Evolutionary conservation across 2,888 invertebrate genomes (phyloP), one percentile per base, ranked within the genome.

Genomic region (Amiota mariae): DNA sequence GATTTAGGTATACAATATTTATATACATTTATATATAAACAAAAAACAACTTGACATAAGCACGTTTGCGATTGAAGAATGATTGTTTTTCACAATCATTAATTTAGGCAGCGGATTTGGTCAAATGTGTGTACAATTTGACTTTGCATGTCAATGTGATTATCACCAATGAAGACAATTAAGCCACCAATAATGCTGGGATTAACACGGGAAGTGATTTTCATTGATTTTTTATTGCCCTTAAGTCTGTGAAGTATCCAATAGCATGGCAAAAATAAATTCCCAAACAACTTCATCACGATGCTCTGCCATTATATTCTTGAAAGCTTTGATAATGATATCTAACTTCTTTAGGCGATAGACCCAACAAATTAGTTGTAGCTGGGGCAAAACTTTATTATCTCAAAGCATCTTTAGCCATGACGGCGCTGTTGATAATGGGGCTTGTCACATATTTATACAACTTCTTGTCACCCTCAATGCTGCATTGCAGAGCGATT

Each of bases 121-220:
- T 95, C 73, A 97, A 90, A 79, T 96, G 94, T 36, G 95, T 94
- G 91, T 97, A 98, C 87, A 94, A 94, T 91, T 97, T 97, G 78
- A 98, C 93, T 92, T 97, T 98, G 88, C 93, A 99, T 97, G 89
- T 99, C 98, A 61, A 98, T 96, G 90, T 97, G 99, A 90, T 94
- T 96, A 90, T 99, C 99, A 68, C 94, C 98, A 89, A 99, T 96
- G 81, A 96, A 96, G 3, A 99, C 96, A 87, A 98, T 90, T 94
- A 99, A 94, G 70, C 98, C 99, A 86, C 98, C 98, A 86, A 99
- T 93, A 77, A 99, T 93, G 75, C 92, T 83, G 54, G 98, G 95
- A 90, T 99, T 97, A 66, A 95, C 94, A 90, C 94, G 95, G 70
- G 95, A 92, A 61, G 94, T 94, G 66, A 99, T 91, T 72, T 94